phyloP scores from a whole-genome alignment of 2,888 invertebrate genomes.

The Merodon equestris region DNA sequence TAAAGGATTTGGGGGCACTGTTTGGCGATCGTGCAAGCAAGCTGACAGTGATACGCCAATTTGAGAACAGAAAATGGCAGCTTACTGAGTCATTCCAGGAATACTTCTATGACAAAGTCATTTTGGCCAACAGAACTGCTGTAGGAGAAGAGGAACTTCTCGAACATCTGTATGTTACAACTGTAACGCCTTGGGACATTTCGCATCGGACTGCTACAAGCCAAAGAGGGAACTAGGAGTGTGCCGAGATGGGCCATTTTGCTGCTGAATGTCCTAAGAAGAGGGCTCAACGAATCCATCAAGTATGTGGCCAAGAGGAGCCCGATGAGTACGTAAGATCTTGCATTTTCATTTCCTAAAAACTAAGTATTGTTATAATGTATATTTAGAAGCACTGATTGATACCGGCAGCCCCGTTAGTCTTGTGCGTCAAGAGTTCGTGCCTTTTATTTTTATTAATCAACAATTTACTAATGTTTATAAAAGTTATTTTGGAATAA shows the following conservation, averaged over 20 bases:
- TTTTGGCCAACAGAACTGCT: conserved; percentile 51
- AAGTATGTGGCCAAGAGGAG: not conserved
- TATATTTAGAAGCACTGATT: not conserved
- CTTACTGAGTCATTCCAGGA: conserved; percentile 47
- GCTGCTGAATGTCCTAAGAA: conserved; percentile 24
- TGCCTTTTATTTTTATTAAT: not conserved
- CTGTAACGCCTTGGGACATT: conserved; percentile 27
- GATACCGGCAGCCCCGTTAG: not conserved
- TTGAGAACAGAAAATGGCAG: conserved; percentile 60
- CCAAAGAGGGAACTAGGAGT: conserved; percentile 1
- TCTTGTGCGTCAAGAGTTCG: conserved; percentile 1
- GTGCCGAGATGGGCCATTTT: conserved; percentile 16
- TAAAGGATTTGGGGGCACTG: conserved; percentile 34
- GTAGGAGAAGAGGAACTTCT: conserved; percentile 70
- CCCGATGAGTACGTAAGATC: conserved; percentile 5
- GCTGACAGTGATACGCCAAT: conserved; percentile 29
- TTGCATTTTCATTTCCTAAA: conserved; percentile 5
- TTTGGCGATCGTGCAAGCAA: conserved; percentile 48
- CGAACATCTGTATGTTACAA: conserved; percentile 44
- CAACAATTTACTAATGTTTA: not conserved
- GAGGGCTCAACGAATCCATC: conserved; percentile 1
- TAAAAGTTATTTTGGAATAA: conserved; percentile 10
- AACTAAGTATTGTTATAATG: not conserved
- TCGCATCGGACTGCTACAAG: conserved; percentile 5
- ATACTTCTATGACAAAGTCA: conserved; percentile 65